A percentile compares a stretch with the other conserved stretches of the same genome.
phyloP scores from a whole-genome alignment of 2,888 invertebrate species.

The Pachycephus smyrnensis region DNA sequence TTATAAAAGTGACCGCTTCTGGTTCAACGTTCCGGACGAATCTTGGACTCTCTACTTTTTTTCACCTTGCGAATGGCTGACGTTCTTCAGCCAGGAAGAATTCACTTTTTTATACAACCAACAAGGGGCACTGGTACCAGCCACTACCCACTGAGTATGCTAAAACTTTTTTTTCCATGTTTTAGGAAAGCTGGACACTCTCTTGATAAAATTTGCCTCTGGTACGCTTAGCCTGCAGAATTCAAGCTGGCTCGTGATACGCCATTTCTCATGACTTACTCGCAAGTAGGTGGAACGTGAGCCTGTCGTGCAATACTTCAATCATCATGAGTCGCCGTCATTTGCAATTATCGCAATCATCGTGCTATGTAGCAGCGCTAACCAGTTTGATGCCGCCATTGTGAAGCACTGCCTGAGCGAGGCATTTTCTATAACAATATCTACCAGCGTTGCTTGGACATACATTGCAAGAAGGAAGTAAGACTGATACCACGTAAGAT shows the following conservation, averaged over 20 bases:
- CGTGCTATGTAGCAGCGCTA: not conserved
- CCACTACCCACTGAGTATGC: not conserved
- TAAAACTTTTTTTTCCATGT: not conserved
- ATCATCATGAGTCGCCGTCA: not conserved
- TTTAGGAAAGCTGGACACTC: not conserved
- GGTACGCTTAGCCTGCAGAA: not conserved
- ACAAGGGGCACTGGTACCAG: not conserved
- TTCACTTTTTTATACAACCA: not conserved
- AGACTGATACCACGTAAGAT: not conserved
- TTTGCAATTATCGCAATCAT: not conserved
- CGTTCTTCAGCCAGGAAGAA: not conserved
- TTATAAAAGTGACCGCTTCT: not conserved
- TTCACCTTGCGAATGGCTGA: not conserved
- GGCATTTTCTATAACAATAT: not conserved
- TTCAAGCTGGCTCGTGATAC: not conserved
- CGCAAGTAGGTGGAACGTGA: not conserved
- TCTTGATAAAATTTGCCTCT: not conserved
- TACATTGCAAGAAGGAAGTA: not conserved
- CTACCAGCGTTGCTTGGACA: not conserved
- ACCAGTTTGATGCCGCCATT: constrained; percentile 26
- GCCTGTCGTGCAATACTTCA: not conserved
- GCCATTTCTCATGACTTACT: not conserved
- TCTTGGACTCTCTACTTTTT: not conserved
- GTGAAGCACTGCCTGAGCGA: constrained; percentile 13
- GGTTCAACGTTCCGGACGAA: not conserved